Evolutionary conservation across 2,888 invertebrate species (phyloP).

Genomic region (Sphecodes monilicornis): DNA sequence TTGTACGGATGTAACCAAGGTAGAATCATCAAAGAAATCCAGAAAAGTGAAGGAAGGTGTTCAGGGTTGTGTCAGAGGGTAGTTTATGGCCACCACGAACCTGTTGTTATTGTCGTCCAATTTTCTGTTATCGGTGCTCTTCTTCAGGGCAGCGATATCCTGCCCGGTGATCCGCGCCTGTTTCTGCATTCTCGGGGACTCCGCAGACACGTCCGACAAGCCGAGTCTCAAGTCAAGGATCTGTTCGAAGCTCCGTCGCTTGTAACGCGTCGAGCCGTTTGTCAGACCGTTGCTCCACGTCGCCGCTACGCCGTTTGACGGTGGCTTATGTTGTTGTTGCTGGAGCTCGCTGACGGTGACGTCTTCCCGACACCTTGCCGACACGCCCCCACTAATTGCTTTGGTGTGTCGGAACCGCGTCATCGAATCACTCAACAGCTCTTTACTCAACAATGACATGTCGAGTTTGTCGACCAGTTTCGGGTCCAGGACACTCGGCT

Average conservation of each 20-base stretch:
- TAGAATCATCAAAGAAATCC: too few relatives aligned
- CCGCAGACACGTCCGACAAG: constrained; percentile 48
- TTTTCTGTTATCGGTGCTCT: constrained; percentile 57
- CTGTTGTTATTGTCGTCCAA: constrained; percentile 80
- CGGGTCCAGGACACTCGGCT: constrained; percentile 86
- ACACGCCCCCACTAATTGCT: constrained; percentile 54
- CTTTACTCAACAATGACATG: constrained; percentile 86
- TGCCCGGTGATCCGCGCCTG: constrained; percentile 52
- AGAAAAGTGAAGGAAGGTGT: neutral
- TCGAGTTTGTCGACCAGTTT: constrained; percentile 85
- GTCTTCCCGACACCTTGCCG: constrained; percentile 68
- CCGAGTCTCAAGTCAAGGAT: constrained; percentile 52
- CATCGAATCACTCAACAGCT: constrained; percentile 84
- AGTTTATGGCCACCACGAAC: constrained; percentile 38
- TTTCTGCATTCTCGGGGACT: constrained; percentile 67
- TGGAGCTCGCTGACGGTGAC: constrained; percentile 53
- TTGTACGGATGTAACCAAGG: too few relatives aligned
- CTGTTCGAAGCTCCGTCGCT: constrained; percentile 74
- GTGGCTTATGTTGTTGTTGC: constrained; percentile 34
- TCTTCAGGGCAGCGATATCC: constrained; percentile 39
- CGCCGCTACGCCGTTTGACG: constrained; percentile 24
- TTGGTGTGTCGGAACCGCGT: constrained; percentile 63
- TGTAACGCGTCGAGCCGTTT: constrained; percentile 49
- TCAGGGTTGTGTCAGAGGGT: neutral
- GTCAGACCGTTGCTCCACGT: constrained; percentile 56